Percentiles rank a stretch among this genome's conserved stretches.
These are phyloP conservation scores for Bombus confusus DNA, from an alignment of 1,140 invertebrate genomes.

Conservation along the genomic window DNA sequence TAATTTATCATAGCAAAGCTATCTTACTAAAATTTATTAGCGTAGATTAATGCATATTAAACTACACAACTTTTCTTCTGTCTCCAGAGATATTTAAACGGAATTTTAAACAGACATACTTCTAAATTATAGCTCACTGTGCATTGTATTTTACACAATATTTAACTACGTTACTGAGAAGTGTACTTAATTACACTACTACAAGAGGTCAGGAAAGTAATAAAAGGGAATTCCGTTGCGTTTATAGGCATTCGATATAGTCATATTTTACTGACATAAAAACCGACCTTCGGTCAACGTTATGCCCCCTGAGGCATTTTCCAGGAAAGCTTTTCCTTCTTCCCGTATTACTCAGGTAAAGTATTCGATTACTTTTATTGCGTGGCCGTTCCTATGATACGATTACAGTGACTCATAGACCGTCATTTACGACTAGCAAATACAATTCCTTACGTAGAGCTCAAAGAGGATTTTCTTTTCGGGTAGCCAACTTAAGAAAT, in stretches of 20 bases:
- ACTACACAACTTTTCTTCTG: neutral
- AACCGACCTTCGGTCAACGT: neutral
- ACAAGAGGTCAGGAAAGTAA: neutral
- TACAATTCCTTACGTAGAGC: neutral
- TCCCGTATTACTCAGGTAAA: neutral
- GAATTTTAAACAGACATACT: neutral
- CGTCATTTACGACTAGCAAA: slow-evolving; percentile 5
- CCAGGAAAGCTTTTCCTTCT: neutral
- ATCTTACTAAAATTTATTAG: too few species aligned
- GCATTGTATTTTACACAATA: neutral
- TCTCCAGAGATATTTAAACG: neutral
- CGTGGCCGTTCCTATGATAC: neutral
- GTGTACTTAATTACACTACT: too few species aligned
- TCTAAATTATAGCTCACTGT: neutral
- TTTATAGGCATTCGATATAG: neutral
- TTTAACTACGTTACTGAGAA: too few species aligned
- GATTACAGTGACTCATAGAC: slow-evolving; percentile 1
- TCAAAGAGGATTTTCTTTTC: neutral
- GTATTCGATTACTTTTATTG: neutral
- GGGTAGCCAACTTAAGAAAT: neutral
- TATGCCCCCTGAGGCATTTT: neutral
- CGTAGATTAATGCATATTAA: neutral
- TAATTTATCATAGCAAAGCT: too few species aligned
- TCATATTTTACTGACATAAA: neutral
- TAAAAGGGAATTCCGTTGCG: too few species aligned